Evolutionary conservation across 37 sponge, comb jelly and placozoan genomes (phyloP).

Genomic region (Halisarca cf. caerulea): DNA sequence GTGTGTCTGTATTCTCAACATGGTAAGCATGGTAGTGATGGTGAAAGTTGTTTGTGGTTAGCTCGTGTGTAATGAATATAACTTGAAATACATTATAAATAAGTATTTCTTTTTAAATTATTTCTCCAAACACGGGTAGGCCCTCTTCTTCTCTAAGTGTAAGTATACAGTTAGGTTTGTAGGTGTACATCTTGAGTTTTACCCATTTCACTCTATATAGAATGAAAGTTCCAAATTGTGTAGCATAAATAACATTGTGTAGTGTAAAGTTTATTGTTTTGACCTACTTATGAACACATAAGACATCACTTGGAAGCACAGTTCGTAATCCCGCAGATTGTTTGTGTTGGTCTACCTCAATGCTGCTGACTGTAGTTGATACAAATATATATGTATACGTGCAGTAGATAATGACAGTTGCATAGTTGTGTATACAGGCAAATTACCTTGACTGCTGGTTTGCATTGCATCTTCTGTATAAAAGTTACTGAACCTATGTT

Average conservation of each 20-base stretch:
- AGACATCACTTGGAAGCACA: background rate
- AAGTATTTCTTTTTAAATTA: background rate
- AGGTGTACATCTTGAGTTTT: background rate
- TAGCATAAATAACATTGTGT: background rate
- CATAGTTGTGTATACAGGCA: background rate
- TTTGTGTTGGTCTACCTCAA: too few species aligned
- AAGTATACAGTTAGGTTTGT: background rate
- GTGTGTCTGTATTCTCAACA: background rate
- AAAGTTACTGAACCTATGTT: background rate
- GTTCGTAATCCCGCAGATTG: background rate
- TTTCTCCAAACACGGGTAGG: background rate
- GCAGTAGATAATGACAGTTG: background rate
- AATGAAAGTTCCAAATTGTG: background rate
- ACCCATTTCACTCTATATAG: background rate
- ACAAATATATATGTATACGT: too few species aligned
- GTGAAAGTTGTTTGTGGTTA: background rate
- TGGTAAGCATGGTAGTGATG: conserved; percentile 14
- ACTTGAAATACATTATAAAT: background rate
- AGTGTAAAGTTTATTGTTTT: background rate
- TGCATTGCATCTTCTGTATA: background rate
- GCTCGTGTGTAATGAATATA: background rate
- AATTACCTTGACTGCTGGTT: background rate
- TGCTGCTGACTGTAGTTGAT: background rate
- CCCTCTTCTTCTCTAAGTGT: background rate
- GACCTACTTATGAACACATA: background rate